These are phyloP conservation scores for Heliconius eleuchia DNA, from an alignment of 1,140 invertebrate genomes.

Conservation along the genomic window DNA sequence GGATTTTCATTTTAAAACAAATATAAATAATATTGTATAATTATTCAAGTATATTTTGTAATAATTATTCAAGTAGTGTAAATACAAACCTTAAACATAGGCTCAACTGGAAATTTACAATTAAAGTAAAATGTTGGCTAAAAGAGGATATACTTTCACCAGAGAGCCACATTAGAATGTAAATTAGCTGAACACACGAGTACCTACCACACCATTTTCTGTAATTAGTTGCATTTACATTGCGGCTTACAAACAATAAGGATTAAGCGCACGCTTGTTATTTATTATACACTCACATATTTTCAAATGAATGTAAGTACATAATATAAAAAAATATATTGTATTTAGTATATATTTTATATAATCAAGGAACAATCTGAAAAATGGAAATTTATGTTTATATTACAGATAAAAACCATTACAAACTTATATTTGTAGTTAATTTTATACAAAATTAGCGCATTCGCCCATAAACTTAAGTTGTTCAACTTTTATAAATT, in stretches of 20 bases:
- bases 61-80: too few species aligned
- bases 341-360: too few species aligned
- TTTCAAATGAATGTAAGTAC: not conserved
- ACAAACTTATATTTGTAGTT: too few species aligned
- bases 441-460: too few species aligned
- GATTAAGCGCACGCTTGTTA: not conserved
- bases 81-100: not conserved
- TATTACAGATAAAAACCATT: too few species aligned
- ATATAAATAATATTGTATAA: too few species aligned
- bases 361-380: too few species aligned
- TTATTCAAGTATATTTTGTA: too few species aligned
- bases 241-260: not conserved
- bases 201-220: not conserved
- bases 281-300: not conserved
- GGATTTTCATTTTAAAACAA: too few species aligned
- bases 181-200: not conserved
- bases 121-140: not conserved
- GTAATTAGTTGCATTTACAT: conserved; percentile 1
- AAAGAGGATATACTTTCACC: not conserved
- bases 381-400: too few species aligned
- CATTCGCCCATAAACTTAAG: too few species aligned
- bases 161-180: not conserved
- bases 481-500: too few species aligned
- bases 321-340: not conserved
- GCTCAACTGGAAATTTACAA: not conserved